Base-by-base conservation (phyloP, 2,888 invertebrate species). In the Cyrtodaria siliqua region DNA sequence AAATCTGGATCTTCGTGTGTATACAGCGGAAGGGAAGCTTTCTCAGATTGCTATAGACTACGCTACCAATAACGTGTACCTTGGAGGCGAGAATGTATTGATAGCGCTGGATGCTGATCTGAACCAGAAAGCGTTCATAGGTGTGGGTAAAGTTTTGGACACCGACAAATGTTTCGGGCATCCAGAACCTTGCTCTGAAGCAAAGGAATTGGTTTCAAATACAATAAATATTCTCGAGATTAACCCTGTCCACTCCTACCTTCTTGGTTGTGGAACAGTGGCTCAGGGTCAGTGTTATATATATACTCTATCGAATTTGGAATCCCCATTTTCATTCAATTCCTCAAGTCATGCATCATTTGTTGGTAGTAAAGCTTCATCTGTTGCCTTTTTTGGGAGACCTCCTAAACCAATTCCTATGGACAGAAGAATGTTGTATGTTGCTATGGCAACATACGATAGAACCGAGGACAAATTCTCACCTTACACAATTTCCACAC, bases 251-350 rank as follows among this genome's bases (percentile, higher is more conserved):
- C 69, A 78, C 26, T 66, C 59, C 6, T 78, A 80, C 29, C 52
- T 67, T 2, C 44, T 83, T 18, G 71, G 69, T 9, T 83, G 83
- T 67, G 83, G 83, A 18, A 67, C 72, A 9, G 29, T 73, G 2
- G 47, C 59, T 23, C 75, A 78, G 23, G 80, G 80, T 12, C 26
- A 70, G 8, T 83, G 83, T 67, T 73, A 52, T 33, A 38, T 76
- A n/a, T 66, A 80, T 62, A n/a, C 53, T 23, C 59, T 59, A 24
- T 60, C 64, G n/a, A 50, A 76, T 55, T 42, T 80, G 14, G 20
- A 49, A 8, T 33, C 40, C 0, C 23, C 24, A 16, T 44, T 38
- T 26, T 24, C n/a, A 14, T 67, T 80, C 40, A 72, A 80, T 63
- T 20, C 40, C 1, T 76, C 76, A 24, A 62, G 69, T 61, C 61